phyloP scores from a whole-genome alignment of 2,888 invertebrate species.

The Metacarcinus magister region DNA sequence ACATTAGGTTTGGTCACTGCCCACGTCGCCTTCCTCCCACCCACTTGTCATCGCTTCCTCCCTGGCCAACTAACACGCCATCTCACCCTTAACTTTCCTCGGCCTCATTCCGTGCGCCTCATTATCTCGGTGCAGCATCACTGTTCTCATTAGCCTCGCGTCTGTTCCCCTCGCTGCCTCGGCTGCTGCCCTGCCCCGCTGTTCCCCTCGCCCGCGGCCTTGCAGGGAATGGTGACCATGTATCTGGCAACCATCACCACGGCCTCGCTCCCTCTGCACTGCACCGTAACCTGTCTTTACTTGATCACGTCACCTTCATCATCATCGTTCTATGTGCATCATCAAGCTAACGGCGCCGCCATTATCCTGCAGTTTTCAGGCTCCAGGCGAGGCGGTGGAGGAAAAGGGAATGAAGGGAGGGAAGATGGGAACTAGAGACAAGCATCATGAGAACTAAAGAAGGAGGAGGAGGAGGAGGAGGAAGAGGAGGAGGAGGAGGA shows the following conservation, averaged over 20 bases:
- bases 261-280: neutral
- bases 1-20: slow-evolving; percentile 22
- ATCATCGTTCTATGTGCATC: slow-evolving; percentile 68
- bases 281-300: slow-evolving; percentile 47
- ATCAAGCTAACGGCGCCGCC: slow-evolving; percentile 58
- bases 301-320: slow-evolving; percentile 69
- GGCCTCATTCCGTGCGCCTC: neutral
- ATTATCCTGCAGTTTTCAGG: neutral
- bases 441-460: neutral
- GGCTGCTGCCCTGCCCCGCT: neutral
- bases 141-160: neutral
- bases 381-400: neutral
- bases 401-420: neutral
- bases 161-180: neutral
- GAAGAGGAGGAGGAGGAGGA: neutral
- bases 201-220: neutral
- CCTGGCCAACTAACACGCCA: slow-evolving; percentile 15
- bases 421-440: neutral
- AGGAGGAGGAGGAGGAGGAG: neutral
- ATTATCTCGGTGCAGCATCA: neutral
- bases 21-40: neutral
- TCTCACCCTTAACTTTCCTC: neutral
- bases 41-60: neutral
- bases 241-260: slow-evolving; percentile 23
- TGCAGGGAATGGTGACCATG: slow-evolving; percentile 5